These are phyloP conservation scores for Calliphora vicina DNA, from an alignment of 1,140 invertebrate species.

Conservation along the genomic window DNA sequence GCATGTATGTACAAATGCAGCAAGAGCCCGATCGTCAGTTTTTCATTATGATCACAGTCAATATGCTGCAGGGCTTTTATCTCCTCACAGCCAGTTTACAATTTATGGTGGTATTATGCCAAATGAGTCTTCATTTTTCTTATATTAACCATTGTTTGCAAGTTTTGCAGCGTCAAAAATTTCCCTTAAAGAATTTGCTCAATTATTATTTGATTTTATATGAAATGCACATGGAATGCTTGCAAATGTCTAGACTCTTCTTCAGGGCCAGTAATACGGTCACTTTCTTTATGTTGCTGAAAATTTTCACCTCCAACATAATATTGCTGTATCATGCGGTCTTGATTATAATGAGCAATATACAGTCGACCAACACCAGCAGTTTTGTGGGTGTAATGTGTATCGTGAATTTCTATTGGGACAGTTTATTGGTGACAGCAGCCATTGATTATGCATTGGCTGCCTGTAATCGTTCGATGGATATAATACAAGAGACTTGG, in stretches of 20 bases:
- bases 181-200: background rate
- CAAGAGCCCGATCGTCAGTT: background rate
- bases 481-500: background rate
- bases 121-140: background rate
- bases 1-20: background rate
- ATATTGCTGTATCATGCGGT: conserved; percentile 4
- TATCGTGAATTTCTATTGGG: background rate
- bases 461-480: background rate
- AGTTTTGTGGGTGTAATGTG: background rate
- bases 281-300: background rate
- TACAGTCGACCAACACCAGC: background rate
- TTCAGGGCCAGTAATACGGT: background rate
- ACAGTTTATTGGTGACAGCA: background rate
- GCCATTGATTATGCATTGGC: background rate
- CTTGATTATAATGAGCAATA: background rate
- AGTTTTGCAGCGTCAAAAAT: background rate
- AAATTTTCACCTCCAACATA: conserved; percentile 8
- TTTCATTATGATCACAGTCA: background rate
- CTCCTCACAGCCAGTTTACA: background rate
- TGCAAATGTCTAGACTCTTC: background rate
- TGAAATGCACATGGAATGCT: background rate
- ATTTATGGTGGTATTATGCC: background rate
- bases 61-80: background rate
- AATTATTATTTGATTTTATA: background rate
- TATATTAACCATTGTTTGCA: background rate